Percentiles rank a stretch among this genome's conserved stretches.
Evolutionary conservation across 2,113 vertebrate genomes (phyloP).

Genomic region (Phrynosoma platyrhinos): DNA sequence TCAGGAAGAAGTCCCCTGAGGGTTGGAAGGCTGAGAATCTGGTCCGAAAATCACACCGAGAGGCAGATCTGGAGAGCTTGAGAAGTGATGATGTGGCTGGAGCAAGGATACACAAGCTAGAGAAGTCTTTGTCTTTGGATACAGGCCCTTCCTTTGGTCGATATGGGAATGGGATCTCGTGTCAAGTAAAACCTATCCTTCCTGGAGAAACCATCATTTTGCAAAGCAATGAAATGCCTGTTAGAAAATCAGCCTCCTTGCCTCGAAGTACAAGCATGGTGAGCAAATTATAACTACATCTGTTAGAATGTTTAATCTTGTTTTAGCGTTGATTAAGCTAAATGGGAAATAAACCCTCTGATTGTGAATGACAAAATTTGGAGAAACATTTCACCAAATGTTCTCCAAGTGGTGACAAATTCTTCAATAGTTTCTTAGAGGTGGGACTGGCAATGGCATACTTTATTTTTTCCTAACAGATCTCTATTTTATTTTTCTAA

Average conservation of each 20-base stretch:
- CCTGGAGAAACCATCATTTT: slow-evolving; percentile 76
- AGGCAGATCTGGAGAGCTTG: slow-evolving; percentile 81
- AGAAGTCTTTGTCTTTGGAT: slow-evolving; percentile 69
- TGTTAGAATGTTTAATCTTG: background rate
- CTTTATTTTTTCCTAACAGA: background rate
- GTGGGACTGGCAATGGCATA: background rate
- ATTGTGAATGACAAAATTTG: background rate
- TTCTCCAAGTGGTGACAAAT: too few species aligned
- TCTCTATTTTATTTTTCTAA: background rate
- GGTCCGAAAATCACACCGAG: slow-evolving; percentile 75
- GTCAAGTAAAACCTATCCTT: slow-evolving; percentile 54
- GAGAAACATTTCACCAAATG: background rate
- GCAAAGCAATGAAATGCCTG: slow-evolving; percentile 74
- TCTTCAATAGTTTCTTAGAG: too few species aligned
- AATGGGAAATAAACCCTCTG: background rate
- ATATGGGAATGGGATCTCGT: slow-evolving; percentile 52
- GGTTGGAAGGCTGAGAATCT: slow-evolving; percentile 68
- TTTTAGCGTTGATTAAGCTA: background rate
- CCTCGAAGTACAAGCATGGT: slow-evolving; percentile 80
- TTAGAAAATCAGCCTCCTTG: slow-evolving; percentile 78
- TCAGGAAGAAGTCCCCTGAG: slow-evolving; percentile 56
- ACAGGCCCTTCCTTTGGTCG: slow-evolving; percentile 46
- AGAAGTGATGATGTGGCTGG: slow-evolving; percentile 69
- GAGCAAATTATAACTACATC: slow-evolving; percentile 71
- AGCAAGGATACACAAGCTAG: slow-evolving; percentile 45